Evolutionary conservation across 1,140 invertebrate genomes (phyloP), one percentile per base, ranked within the genome.

Genomic region (Diuraphis noxia): DNA sequence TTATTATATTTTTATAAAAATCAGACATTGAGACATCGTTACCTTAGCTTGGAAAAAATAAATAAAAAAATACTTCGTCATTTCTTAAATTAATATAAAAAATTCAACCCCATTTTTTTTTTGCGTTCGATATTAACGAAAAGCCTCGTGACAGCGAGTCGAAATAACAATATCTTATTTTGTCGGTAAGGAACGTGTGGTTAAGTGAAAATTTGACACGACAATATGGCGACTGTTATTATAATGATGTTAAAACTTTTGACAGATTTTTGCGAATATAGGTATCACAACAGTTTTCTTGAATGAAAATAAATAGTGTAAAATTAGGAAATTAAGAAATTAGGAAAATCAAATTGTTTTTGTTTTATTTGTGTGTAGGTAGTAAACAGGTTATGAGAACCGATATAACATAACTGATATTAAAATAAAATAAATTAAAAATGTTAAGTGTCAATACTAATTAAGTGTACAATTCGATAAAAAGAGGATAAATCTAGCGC

Each of bases 181-280:
- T 91, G 23, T 81, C 5, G 34, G 43, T 19, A 25, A 82, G 34
- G 77, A 46, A 30, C 43, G 72, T 46, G 72, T 49, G 89, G 72
- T 81, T 91, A 81, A 91, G 89, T 91, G 77, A 91, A 91, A 91
- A 91, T 91, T 91, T 82, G 89, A 91, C 89, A 81, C 43, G 89
- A 91, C 89, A 81, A 82, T 91, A 81, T 82, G 63, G 77, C 77
- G 41, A 46, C 6, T 36, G 77, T 49, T 82, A 81, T 34, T 30
- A 79, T 81, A 91, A 82, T 38, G 34, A 81, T 10, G 34, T 82
- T 49, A 82, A 82, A 91, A 82, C 34, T 49, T 23, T 46, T 91
- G 89, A 91, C 89, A 81, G 43, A 90, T 90, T 90, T 52, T 86
- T 6, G 21, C 21, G 21, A 86, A 86, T 52, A 36, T 25, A n/a